Evolutionary conservation across 2,888 invertebrate genomes (phyloP), one percentile per base, ranked within the genome.

Genomic region (Elysia crispata): DNA sequence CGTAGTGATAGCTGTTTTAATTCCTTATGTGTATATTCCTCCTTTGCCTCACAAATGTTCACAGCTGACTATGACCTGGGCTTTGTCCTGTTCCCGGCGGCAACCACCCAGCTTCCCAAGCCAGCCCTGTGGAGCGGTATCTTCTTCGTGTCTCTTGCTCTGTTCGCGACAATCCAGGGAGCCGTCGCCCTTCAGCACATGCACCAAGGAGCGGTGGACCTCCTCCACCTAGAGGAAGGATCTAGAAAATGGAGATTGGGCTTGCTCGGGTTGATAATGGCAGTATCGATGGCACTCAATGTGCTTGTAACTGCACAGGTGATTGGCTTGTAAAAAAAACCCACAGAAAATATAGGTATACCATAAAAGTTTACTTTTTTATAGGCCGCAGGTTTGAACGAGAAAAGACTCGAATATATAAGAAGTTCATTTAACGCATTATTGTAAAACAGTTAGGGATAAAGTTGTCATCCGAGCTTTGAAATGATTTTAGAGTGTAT

Each of bases 31-130:
- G n/a, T n/a, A n/a, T n/a, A n/a, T n/a, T n/a, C n/a, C n/a, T n/a
- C n/a, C n/a, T n/a, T n/a, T n/a, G n/a, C n/a, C n/a, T n/a, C n/a
- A n/a, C n/a, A n/a, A n/a, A n/a, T n/a, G 41, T 69, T 77, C 31
- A n/a, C 64, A 76, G 66, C 86, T 87, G 88, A 86, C 70, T 82
- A 86, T 70, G 89, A 89, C 64, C 81, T 88, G 15, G 87, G 85
- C 8, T 89, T 85, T 80, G 84, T 85, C 28, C 79, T 88, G 23
- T 81, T 87, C 69, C 88, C 89, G 5, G 85, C 86, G 13, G 84
- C 87, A 25, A 78, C 86, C n/a, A 77, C 84, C n/a, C 79, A 83
- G 25, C 83, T 87, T n/a, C 82, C 86, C 15, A 80, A 85, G 41
- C 83, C 87, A 0, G 77, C 83, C 13, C 76, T 87, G 20, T 87